Base-by-base conservation (phyloP, 2,113 vertebrate genomes). In the Pelusios castaneus region DNA sequence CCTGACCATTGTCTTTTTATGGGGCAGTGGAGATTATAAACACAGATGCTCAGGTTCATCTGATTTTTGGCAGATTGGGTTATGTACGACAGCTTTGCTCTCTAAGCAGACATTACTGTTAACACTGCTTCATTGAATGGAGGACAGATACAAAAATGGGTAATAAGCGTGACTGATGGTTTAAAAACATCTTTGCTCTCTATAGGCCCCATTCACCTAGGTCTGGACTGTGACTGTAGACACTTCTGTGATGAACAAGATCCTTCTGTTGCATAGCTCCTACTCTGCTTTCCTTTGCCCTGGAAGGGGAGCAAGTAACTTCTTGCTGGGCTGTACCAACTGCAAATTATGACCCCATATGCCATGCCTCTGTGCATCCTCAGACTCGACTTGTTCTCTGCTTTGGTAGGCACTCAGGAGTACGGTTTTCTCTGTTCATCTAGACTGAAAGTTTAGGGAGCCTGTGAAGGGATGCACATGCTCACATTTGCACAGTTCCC, bases 21-120 rank as follows among this genome's bases (percentile, higher is more conserved):
- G 87, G 94, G 84, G 89, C 84, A 82, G 91, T 95, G 90, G 95
- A 96, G 91, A 97, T 97, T 89, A 92, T 96, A 96, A 97, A 95
- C 0, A 2, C 95, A 92, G 96, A 95, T 87, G 96, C 95, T 92
- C 82, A 83, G 95, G 86, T 95, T 94, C 91, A 90, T 92, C 91
- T 96, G 82, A 81, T 91, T 5, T 92, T 80, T 97, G 96, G 95
- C 94, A 0, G 45, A 91, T 0, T 1, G 34, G 60, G 82, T 87
- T 0, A 3, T 45, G 22, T 84, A 81, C 83, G 91, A 91, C 85
- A 92, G 94, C 89, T 89, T 58, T 86, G 87, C 91, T 94, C 87
- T 92, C 8, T 5, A 82, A 90, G 96, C 80, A 13, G 96, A 81
- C 1, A 22, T 95, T 87, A 91, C 27, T 24, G 0, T 13, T 55